phyloP scores from a whole-genome alignment of 1,140 invertebrate species.

The Pogonognathellus flavescens region DNA sequence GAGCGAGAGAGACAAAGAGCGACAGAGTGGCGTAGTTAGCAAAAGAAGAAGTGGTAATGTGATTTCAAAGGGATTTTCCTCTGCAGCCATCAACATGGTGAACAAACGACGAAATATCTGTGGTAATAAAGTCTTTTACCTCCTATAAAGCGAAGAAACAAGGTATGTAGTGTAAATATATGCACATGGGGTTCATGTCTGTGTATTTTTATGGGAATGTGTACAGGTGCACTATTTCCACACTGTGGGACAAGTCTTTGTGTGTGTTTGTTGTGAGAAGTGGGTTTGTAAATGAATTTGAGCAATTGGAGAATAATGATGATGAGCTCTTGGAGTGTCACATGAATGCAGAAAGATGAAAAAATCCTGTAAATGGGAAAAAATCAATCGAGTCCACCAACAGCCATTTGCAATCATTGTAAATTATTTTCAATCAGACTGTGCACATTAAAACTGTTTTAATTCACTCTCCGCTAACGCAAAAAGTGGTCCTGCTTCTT shows the following conservation, averaged over 20 bases:
- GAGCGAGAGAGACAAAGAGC: background rate
- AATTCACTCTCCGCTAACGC: slow-evolving; percentile 22
- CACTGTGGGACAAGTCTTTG: too few species aligned
- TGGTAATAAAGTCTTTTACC: too few species aligned
- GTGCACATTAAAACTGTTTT: slow-evolving; percentile 42
- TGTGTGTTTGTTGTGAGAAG: too few species aligned
- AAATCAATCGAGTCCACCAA: slow-evolving; percentile 25
- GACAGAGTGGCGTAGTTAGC: background rate
- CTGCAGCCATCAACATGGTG: too few species aligned
- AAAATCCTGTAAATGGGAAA: background rate
- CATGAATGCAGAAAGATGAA: slow-evolving; percentile 24
- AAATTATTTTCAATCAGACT: slow-evolving; percentile 34
- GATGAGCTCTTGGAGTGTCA: slow-evolving; percentile 12
- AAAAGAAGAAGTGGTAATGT: too few species aligned
- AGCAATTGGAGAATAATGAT: slow-evolving; percentile 2
- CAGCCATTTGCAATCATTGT: slow-evolving; percentile 18
- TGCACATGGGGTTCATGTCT: too few species aligned
- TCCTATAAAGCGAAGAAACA: too few species aligned
- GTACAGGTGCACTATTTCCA: too few species aligned
- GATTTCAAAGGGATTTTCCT: too few species aligned
- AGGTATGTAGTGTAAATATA: too few species aligned
- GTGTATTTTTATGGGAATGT: too few species aligned
- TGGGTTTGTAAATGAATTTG: background rate
- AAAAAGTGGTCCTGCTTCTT: slow-evolving; percentile 33
- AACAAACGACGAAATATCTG: too few species aligned